A percentile compares a stretch with the other conserved stretches of the same genome.
Evolutionary conservation across 2,888 invertebrate species (phyloP).

Genomic region (Dioctria rufipes): DNA sequence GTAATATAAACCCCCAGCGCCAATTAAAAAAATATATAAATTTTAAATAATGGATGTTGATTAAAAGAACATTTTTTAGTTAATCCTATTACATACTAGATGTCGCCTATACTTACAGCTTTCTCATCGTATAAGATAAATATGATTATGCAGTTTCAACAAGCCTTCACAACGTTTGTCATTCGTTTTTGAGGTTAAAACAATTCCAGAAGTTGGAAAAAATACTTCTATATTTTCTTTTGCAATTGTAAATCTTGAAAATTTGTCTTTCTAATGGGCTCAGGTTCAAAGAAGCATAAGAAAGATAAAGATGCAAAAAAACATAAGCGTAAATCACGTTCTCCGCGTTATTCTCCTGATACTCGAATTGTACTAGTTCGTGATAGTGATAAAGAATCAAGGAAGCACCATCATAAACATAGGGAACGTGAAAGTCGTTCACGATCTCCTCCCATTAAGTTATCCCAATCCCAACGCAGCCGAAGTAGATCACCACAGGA

Average conservation of each 20-base stretch:
- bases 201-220: too few relatives aligned
- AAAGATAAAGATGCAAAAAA: slow-evolving; percentile 66
- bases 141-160: too few relatives aligned
- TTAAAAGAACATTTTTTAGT: too few relatives aligned
- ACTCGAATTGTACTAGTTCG: slow-evolving; percentile 52
- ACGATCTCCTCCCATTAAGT: background rate
- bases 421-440: slow-evolving; percentile 17
- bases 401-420: slow-evolving; percentile 27
- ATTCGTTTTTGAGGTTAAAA: too few relatives aligned
- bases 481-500: background rate
- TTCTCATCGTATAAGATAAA: too few relatives aligned
- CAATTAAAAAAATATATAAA: too few relatives aligned
- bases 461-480: background rate
- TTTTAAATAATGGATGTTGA: too few relatives aligned
- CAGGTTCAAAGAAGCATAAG: slow-evolving; percentile 70
- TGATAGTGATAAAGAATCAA: slow-evolving; percentile 7
- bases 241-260: background rate
- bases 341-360: slow-evolving; percentile 58
- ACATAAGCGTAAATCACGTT: slow-evolving; percentile 64
- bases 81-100: too few relatives aligned
- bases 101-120: too few relatives aligned
- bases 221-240: background rate
- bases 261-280: slow-evolving; percentile 65
- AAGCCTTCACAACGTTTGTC: too few relatives aligned
- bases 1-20: too few relatives aligned